Evolutionary conservation across 2,113 vertebrate species (phyloP), one percentile per base, ranked within the genome.

Genomic region (Dermatemys mawii): DNA sequence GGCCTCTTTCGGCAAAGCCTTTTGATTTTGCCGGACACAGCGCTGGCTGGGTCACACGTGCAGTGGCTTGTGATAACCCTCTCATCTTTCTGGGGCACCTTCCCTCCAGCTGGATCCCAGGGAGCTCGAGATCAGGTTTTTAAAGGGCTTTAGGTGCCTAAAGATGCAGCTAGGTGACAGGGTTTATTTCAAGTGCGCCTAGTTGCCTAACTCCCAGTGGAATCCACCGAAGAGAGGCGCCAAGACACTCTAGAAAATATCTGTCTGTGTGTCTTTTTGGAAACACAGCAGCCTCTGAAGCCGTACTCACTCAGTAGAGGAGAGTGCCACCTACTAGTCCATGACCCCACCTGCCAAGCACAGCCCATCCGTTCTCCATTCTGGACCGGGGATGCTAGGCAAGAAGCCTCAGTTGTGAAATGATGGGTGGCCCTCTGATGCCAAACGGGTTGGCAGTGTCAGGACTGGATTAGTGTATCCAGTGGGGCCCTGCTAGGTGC

Each of bases 301-400:
- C 89, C 55, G 78, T 13, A 14, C 24, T 46, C 83, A 88, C n/a
- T 38, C 19, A 2, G 81, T 83, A 67, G 76, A 54, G 1, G 73
- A n/a, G 35, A 2, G 3, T 17, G 22, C 1, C 12, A 22, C 46
- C 73, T 49, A 6, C 50, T 0, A 41, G 13, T 51, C 54, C n/a
- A 10, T 38, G 85, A 73, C 49, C 73, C 46, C 70, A 2, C 29
- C 46, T 55, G 80, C 13, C n/a, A 32, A 79, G 85, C 67, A 38
- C 49, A n/a, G 54, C 8, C 32, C 32, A 63, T 8, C 32, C 16
- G 60, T 16, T 35, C 53, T 75, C 50, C 55, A 70, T 38, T 79
- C 17, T 19, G 84, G 83, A 32, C n/a, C 50, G 4, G 4, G 12
- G 73, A 73, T 84, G 79, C 54, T 44, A 46, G 22, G 5, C 53